Base-by-base conservation (phyloP, 2,888 invertebrate genomes). In the Hydraecia micacea region DNA sequence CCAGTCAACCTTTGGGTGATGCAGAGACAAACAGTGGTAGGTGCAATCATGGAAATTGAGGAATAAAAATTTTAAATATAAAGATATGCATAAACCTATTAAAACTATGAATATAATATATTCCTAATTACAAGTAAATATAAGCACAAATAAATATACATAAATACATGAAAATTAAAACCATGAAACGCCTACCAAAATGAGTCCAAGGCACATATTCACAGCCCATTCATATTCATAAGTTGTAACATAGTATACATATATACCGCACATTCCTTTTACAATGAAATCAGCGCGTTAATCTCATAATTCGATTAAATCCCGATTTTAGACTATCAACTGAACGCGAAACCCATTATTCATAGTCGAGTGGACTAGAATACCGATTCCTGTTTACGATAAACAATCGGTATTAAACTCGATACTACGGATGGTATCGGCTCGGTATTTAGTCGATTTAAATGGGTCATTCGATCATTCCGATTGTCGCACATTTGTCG, bases 381-480 rank as follows among this genome's bases (percentile, higher is more conserved):
- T 87, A 87, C 80, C 81, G 83, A 89, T 75, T 73, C 71, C 62
- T 79, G 77, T 83, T 87, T 80, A 77, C 89, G 84, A 87, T 88
- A 89, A 84, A 87, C 86, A 89, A 89, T 89, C 82, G 82, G 73
- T 80, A 88, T 88, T 88, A 83, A 84, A 88, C 85, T 82, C 88
- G 83, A 86, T 86, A 84, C 80, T 78, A 80, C 75, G 72, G 63
- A 32, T 63, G 77, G 73, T 77, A 81, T 87, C 73, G 70, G 60
- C 58, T 76, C 79, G 86, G 87, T 81, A 82, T 77, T 86, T 85
- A 84, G 78, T 87, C 86, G 82, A 80, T 88, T 87, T 83, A 89
- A 89, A 88, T 86, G 83, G 89, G 89, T 88, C 89, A 90, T 83
- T 89, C 89, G 83, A 88, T 90, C 83, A 89, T 89, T 83, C 67